Percentiles rank a stretch among this genome's conserved stretches.
These are phyloP conservation scores for Malurus melanocephalus DNA, from an alignment of 2,113 vertebrate genomes.

Conservation along the genomic window DNA sequence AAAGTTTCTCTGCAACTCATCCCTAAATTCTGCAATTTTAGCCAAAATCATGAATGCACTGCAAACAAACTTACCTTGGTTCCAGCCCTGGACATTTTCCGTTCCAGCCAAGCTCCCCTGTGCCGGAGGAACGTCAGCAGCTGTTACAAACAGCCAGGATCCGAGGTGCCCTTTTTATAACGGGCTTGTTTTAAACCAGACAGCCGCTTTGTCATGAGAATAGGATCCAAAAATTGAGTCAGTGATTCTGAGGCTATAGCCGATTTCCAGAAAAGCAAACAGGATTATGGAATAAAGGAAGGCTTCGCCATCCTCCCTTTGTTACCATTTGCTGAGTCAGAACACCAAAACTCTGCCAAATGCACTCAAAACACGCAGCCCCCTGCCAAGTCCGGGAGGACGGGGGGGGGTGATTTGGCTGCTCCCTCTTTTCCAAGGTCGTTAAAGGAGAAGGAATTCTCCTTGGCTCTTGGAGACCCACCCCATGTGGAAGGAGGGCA, in stretches of 20 bases:
- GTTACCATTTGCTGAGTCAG: constrained; percentile 74
- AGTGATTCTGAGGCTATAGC: constrained; percentile 90
- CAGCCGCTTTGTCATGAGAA: constrained; percentile 95
- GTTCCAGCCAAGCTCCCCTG: constrained; percentile 32
- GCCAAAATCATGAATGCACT: neutral
- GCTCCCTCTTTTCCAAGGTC: neutral
- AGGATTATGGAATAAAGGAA: constrained; percentile 90
- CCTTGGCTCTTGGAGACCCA: neutral
- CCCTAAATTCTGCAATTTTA: neutral
- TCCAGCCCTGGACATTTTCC: constrained; percentile 72
- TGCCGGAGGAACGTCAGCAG: constrained; percentile 53
- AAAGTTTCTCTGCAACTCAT: neutral
- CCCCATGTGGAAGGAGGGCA: neutral
- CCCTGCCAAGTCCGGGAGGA: neutral
- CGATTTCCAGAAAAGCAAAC: constrained; percentile 87
- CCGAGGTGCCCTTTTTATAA: constrained; percentile 83
- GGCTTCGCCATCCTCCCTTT: constrained; percentile 66
- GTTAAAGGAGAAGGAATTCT: neutral
- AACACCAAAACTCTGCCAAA: constrained; percentile 69
- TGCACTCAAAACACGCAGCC: constrained; percentile 39
- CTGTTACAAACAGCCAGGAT: constrained; percentile 56
- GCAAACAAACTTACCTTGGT: constrained; percentile 66
- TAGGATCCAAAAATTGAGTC: constrained; percentile 96
- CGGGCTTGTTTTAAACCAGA: constrained; percentile 74
- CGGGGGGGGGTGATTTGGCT: neutral